phyloP scores from a whole-genome alignment of 1,140 invertebrate species.

The Aleiodes sp. region DNA sequence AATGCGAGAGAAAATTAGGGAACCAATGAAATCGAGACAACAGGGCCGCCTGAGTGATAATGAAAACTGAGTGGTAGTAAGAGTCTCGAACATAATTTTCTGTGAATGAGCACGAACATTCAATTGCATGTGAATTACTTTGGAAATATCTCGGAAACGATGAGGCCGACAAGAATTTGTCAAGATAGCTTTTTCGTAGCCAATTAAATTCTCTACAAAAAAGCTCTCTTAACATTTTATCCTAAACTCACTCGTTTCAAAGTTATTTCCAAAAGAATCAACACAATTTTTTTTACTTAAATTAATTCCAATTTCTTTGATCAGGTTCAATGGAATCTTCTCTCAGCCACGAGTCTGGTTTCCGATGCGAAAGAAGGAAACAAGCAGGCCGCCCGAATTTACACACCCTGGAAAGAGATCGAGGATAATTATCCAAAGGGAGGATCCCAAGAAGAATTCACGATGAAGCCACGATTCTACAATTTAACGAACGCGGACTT shows the following conservation, averaged over 20 bases:
- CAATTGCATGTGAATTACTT: too few species aligned
- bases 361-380: conserved; percentile 68
- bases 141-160: too few species aligned
- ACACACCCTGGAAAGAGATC: conserved; percentile 80
- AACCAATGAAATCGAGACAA: conserved; percentile 47
- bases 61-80: conserved; percentile 64
- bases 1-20: conserved; percentile 52
- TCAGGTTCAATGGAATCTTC: conserved; percentile 84
- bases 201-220: too few species aligned
- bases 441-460: conserved; percentile 76
- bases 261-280: background rate
- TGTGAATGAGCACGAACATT: too few species aligned
- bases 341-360: conserved; percentile 73
- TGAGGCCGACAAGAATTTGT: too few species aligned
- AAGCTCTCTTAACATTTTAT: too few species aligned
- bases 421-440: conserved; percentile 83
- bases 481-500: conserved; percentile 79
- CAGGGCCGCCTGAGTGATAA: conserved; percentile 63
- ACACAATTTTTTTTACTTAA: background rate
- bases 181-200: too few species aligned
- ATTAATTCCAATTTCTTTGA: conserved; percentile 22
- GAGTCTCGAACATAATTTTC: conserved; percentile 54
- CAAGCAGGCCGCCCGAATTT: conserved; percentile 72
- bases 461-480: conserved; percentile 89
- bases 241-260: too few species aligned